Evolutionary conservation across 2,797 vertebrate species (phyloP).

Genomic region (Onychomys leucogaster): DNA sequence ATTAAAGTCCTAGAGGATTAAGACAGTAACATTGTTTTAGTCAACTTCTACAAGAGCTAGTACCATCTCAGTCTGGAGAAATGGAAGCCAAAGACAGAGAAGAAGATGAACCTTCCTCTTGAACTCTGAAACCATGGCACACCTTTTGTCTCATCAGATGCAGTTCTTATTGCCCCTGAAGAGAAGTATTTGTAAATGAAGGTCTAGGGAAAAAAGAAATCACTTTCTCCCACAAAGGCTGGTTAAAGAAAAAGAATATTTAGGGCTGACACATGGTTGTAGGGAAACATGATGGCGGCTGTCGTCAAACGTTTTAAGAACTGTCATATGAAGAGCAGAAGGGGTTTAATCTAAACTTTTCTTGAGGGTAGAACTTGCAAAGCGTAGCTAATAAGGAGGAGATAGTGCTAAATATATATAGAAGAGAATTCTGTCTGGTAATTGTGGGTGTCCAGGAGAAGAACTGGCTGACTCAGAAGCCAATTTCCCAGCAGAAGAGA

Average conservation of each 20-base stretch:
- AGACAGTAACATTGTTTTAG: background rate
- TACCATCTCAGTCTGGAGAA: background rate
- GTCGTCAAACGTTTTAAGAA: constrained; percentile 49
- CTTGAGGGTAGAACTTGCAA: constrained; percentile 58
- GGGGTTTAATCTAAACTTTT: constrained; percentile 60
- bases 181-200: background rate
- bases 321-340: background rate
- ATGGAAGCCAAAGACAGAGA: background rate
- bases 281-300: background rate
- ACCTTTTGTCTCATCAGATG: background rate
- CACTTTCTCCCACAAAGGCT: background rate
- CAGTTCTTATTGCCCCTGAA: background rate
- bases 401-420: constrained; percentile 29
- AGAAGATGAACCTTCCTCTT: background rate
- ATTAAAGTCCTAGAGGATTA: background rate
- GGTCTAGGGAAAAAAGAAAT: background rate
- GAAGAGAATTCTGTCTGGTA: background rate
- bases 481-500: constrained; percentile 1
- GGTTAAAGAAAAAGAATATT: background rate
- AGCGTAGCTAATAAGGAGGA: constrained; percentile 10
- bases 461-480: constrained; percentile 64
- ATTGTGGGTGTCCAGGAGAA: constrained; percentile 27
- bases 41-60: background rate
- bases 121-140: background rate
- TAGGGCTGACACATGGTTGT: background rate